Evolutionary conservation across 2,113 vertebrate genomes (phyloP).

Genomic region (Channa argus): DNA sequence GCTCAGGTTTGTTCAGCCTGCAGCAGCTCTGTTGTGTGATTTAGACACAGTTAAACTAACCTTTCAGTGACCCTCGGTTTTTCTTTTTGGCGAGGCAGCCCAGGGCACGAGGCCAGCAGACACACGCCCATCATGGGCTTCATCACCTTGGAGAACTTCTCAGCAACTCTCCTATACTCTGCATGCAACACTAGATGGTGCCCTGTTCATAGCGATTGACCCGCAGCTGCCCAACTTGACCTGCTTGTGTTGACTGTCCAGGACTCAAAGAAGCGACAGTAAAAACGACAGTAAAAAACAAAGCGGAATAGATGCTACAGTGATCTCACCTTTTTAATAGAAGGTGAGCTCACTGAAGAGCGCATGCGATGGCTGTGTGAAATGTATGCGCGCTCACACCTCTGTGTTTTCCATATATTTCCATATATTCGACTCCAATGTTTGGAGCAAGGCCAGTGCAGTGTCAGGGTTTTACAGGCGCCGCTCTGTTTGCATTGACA

Average conservation of each 20-base stretch:
- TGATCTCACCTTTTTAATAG: neutral
- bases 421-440: slow-evolving; percentile 42
- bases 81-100: neutral
- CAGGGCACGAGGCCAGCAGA: neutral
- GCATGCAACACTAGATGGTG: slow-evolving; percentile 77
- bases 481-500: neutral
- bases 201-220: slow-evolving; percentile 69
- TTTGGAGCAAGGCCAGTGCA: slow-evolving; percentile 3
- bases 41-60: neutral
- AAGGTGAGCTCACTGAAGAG: neutral
- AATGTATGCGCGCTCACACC: slow-evolving; percentile 62
- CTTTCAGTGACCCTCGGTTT: neutral
- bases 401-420: slow-evolving; percentile 60
- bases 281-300: neutral
- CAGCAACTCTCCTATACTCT: slow-evolving; percentile 49
- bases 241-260: slow-evolving; percentile 1
- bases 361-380: slow-evolving; percentile 22
- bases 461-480: slow-evolving; percentile 6
- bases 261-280: neutral
- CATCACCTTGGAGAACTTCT: neutral
- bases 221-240: slow-evolving; percentile 62
- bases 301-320: neutral
- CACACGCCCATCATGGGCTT: slow-evolving; percentile 13
- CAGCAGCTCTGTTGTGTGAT: neutral
- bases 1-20: slow-evolving; percentile 1